Evolutionary conservation across 2,113 vertebrate genomes (phyloP).

Genomic region (Anarrhichthys ocellatus): DNA sequence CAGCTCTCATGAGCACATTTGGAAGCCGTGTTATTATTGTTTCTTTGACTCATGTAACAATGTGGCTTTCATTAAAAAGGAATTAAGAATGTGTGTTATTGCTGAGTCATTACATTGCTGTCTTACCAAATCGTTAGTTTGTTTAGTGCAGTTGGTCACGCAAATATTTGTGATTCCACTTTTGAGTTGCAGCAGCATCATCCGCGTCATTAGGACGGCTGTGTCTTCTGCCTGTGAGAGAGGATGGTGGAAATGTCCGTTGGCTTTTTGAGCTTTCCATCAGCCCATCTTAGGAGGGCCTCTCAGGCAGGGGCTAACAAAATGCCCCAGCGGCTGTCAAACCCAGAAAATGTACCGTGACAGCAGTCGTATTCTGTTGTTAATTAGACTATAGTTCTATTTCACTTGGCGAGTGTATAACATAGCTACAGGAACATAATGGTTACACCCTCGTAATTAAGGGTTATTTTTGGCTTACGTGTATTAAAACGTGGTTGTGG

Average conservation of each 20-base stretch:
- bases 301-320: slow-evolving; percentile 8
- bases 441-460: slow-evolving; percentile 20
- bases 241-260: neutral
- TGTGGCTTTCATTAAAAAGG: slow-evolving; percentile 22
- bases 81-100: neutral
- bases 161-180: slow-evolving; percentile 1
- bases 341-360: neutral
- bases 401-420: neutral
- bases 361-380: slow-evolving; percentile 35
- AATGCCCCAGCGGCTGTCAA: slow-evolving; percentile 44
- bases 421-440: neutral
- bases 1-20: neutral
- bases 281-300: slow-evolving; percentile 8
- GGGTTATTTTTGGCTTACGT: slow-evolving; percentile 36
- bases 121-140: neutral
- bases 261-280: slow-evolving; percentile 30
- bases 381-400: slow-evolving; percentile 39
- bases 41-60: neutral
- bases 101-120: neutral
- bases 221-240: neutral
- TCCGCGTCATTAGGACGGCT: neutral
- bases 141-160: neutral
- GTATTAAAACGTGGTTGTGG: neutral
- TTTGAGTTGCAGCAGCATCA: neutral
- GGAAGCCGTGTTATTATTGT: neutral